Evolutionary conservation across 1,140 invertebrate genomes (phyloP).

Genomic region (Platorchestia sp.): DNA sequence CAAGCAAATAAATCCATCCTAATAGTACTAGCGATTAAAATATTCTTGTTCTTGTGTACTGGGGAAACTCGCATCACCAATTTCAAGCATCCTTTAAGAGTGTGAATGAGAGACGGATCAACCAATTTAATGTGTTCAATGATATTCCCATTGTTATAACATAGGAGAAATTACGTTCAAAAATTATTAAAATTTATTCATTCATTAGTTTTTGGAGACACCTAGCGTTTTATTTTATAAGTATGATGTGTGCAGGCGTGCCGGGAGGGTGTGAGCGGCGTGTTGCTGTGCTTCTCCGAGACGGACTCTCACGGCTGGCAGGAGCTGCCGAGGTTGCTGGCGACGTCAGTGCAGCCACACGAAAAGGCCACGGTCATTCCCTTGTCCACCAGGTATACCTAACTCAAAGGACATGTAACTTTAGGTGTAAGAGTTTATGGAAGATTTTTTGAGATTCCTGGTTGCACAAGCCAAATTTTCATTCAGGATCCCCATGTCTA

Average conservation of each 20-base stretch:
- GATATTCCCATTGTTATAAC: no score
- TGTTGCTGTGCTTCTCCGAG: slow-evolving; percentile 60
- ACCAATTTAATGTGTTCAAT: no score
- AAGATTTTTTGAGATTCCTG: not conserved
- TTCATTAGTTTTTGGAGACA: no score
- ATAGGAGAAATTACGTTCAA: no score
- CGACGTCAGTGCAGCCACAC: slow-evolving; percentile 58
- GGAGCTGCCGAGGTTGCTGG: slow-evolving; percentile 59
- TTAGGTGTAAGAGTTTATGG: not conserved
- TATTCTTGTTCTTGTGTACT: no score
- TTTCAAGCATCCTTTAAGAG: no score
- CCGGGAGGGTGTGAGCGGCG: slow-evolving; percentile 62
- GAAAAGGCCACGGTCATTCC: slow-evolving; percentile 60
- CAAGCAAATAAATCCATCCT: no score
- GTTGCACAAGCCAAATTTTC: not conserved
- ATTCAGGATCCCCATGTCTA: not conserved
- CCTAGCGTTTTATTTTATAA: no score
- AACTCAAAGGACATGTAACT: not conserved
- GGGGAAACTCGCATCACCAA: no score
- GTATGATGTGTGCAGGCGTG: slow-evolving; percentile 58
- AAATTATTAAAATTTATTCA: no score
- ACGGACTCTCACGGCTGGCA: slow-evolving; percentile 61
- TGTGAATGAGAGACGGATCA: no score
- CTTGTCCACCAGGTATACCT: slow-evolving; percentile 59
- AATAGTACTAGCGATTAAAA: no score